A percentile compares a stretch with the other conserved stretches of the same genome.
Evolutionary conservation across 2,113 vertebrate species (phyloP).

Genomic region (Gadus macrocephalus): DNA sequence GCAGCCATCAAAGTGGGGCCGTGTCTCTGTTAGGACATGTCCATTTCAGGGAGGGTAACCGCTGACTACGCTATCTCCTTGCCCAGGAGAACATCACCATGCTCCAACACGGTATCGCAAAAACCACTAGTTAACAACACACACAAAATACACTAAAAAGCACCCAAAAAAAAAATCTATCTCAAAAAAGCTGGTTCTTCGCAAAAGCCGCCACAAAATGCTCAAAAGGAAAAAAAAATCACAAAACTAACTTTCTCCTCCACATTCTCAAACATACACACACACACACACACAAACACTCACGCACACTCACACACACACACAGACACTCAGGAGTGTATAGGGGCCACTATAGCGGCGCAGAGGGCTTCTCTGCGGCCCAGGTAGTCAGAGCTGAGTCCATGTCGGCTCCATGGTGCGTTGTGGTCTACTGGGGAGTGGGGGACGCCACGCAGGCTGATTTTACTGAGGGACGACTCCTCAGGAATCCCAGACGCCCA

Average conservation of each 20-base stretch:
- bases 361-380: constrained; percentile 64
- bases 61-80: constrained; percentile 37
- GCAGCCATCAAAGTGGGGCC: neutral
- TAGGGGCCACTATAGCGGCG: constrained; percentile 25
- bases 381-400: constrained; percentile 55
- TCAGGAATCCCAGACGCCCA: constrained; percentile 81
- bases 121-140: neutral
- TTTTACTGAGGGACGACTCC: constrained; percentile 83
- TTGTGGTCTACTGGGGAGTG: constrained; percentile 46
- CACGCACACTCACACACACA: constrained; percentile 23
- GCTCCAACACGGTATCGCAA: neutral
- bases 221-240: neutral
- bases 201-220: constrained; percentile 5
- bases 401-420: constrained; percentile 63
- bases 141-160: constrained; percentile 20
- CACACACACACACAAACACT: constrained; percentile 1
- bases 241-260: too few relatives aligned
- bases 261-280: too few relatives aligned
- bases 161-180: constrained; percentile 18
- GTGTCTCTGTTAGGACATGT: constrained; percentile 19
- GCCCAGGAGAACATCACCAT: constrained; percentile 23
- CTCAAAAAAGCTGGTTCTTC: too few relatives aligned
- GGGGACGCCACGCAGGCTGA: constrained; percentile 66
- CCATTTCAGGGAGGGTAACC: constrained; percentile 39
- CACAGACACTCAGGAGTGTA: constrained; percentile 27